Evolutionary conservation across 2,113 vertebrate species (phyloP).

Genomic region (Verasper variegatus): DNA sequence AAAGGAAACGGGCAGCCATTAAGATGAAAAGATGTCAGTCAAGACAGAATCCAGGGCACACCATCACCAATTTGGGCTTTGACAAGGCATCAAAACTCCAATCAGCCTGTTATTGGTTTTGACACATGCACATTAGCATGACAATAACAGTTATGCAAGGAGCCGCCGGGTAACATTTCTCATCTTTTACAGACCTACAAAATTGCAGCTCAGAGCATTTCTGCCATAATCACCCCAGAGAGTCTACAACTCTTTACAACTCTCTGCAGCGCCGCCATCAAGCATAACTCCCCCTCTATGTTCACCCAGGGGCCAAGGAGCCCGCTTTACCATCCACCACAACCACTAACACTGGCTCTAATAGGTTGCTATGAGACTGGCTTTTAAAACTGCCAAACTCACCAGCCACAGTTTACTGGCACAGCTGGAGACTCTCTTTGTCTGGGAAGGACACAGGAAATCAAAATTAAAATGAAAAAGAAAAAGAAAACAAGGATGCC

Average conservation of each 20-base stretch:
- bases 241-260: conserved; percentile 28
- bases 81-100: conserved; percentile 34
- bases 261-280: conserved; percentile 43
- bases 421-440: conserved; percentile 50
- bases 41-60: conserved; percentile 26
- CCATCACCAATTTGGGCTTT: conserved; percentile 27
- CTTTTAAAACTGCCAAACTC: conserved; percentile 48
- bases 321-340: conserved; percentile 9
- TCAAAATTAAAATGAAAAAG: conserved; percentile 62
- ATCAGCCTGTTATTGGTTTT: conserved; percentile 42
- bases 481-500: conserved; percentile 53
- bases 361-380: conserved; percentile 53
- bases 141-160: conserved; percentile 51
- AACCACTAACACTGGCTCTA: conserved; percentile 16
- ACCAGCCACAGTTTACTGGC: conserved; percentile 59
- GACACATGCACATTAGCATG: conserved; percentile 51
- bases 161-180: conserved; percentile 45
- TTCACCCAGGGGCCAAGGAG: conserved; percentile 13
- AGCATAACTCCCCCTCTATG: not conserved
- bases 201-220: conserved; percentile 53
- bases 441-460: conserved; percentile 50
- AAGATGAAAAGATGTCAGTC: conserved; percentile 43
- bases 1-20: conserved; percentile 27
- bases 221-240: conserved; percentile 46
- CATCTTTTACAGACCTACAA: conserved; percentile 51